These are phyloP conservation scores for Cheirogaleus major DNA, from an alignment of 2,797 vertebrate species.

Conservation along the genomic window DNA sequence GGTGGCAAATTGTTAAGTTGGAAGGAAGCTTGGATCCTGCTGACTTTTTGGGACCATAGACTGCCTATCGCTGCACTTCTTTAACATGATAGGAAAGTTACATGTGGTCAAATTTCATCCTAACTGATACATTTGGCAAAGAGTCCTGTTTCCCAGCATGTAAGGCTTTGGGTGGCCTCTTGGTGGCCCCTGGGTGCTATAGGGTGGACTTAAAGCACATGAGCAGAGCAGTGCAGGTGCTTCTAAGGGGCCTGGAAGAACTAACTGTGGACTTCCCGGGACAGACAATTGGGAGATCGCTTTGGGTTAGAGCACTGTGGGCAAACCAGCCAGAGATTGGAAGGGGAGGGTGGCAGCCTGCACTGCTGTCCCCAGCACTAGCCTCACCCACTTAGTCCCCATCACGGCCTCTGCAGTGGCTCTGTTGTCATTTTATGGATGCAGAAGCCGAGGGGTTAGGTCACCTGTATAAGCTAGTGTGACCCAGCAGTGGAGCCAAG, in stretches of 20 bases:
- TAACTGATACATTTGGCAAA: not conserved
- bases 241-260: not conserved
- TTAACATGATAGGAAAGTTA: not conserved
- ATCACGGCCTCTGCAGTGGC: not conserved
- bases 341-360: not conserved
- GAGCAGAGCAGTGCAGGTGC: not conserved
- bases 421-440: rapidly evolving
- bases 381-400: not conserved
- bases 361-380: not conserved
- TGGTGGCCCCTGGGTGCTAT: rapidly evolving
- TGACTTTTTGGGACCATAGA: not conserved
- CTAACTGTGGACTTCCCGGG: not conserved
- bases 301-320: too few species aligned
- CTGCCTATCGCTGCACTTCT: not conserved
- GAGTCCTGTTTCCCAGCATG: not conserved
- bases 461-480: not conserved
- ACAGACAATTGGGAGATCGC: too few species aligned
- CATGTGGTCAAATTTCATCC: not conserved
- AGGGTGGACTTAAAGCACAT: not conserved
- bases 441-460: not conserved
- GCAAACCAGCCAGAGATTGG: too few species aligned
- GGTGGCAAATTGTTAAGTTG: not conserved
- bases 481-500: not conserved
- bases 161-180: not conserved
- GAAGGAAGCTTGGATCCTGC: not conserved